Evolutionary conservation across 2,113 vertebrate species (phyloP).

Genomic region (Perca schrenkii): DNA sequence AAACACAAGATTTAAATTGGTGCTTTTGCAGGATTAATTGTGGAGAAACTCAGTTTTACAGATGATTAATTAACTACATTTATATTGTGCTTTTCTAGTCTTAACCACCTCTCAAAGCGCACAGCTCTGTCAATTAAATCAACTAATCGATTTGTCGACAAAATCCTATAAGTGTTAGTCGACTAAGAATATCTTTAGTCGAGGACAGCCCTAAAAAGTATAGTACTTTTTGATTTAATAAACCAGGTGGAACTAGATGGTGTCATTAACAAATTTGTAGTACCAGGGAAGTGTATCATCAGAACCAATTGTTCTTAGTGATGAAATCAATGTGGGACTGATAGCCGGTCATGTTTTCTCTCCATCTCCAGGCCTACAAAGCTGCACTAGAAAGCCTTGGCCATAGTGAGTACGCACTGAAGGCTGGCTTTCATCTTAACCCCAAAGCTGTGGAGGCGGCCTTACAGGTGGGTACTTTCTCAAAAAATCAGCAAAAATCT

Average conservation of each 20-base stretch:
- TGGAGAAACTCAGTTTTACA: too few relatives aligned
- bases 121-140: too few relatives aligned
- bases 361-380: slow-evolving; percentile 90
- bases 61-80: too few relatives aligned
- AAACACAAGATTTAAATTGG: too few relatives aligned
- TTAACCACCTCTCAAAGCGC: too few relatives aligned
- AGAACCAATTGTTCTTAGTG: background rate
- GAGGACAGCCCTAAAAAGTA: too few relatives aligned
- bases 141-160: too few relatives aligned
- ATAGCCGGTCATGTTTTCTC: background rate
- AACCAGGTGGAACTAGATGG: background rate
- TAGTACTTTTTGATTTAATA: background rate
- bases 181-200: too few relatives aligned
- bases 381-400: slow-evolving; percentile 95
- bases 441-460: slow-evolving; percentile 95
- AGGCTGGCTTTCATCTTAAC: slow-evolving; percentile 96
- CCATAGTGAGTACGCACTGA: slow-evolving; percentile 97
- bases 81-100: too few relatives aligned
- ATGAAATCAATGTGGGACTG: background rate
- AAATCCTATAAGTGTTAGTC: too few relatives aligned
- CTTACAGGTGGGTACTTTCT: slow-evolving; percentile 88
- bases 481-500: background rate
- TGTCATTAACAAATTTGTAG: background rate
- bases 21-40: too few relatives aligned
- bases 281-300: background rate